Percentiles rank a stretch among this genome's conserved stretches.
Conservation (phyloP, 1,140 invertebrate species). For the Leptinotarsa defecta region DNA sequence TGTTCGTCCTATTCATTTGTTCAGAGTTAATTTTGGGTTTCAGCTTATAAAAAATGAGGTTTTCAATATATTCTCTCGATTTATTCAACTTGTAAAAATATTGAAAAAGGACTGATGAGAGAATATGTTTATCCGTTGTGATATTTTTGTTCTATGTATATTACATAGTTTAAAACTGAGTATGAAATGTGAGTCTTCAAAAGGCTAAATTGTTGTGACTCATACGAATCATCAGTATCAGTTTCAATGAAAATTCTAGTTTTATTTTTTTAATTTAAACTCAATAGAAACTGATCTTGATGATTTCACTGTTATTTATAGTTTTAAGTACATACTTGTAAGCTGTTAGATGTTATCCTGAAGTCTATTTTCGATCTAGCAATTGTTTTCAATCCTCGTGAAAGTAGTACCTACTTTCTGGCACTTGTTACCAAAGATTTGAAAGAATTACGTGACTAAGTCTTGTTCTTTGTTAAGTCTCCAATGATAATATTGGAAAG, state of each 20-base stretch:
- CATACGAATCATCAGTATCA: not conserved
- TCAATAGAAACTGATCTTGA: not conserved
- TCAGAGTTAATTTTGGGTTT: no score
- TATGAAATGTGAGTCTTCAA: slow-evolving; percentile 2
- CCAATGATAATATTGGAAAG: not conserved
- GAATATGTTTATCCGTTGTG: slow-evolving; percentile 25
- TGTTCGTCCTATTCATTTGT: no score
- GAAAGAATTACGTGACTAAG: no score
- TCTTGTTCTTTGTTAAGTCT: no score
- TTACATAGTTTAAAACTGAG: slow-evolving; percentile 23
- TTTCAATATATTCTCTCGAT: slow-evolving; percentile 21
- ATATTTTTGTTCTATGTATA: slow-evolving; percentile 16
- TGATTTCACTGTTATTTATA: not conserved
- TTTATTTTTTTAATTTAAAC: not conserved
- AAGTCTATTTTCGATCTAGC: slow-evolving; percentile 22
- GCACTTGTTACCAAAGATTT: no score
- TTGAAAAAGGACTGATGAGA: slow-evolving; percentile 24
- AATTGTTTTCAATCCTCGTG: not conserved
- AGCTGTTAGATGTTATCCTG: slow-evolving; percentile 19
- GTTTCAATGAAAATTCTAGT: not conserved
- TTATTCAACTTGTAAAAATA: slow-evolving; percentile 17
- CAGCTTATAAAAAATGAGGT: no score
- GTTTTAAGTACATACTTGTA: slow-evolving; percentile 12
- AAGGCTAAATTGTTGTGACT: slow-evolving; percentile 4
- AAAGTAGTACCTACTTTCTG: no score